These are phyloP conservation scores for Theonella swinhoei DNA, from an alignment of 37 sponge, comb jelly and placozoan species.

Conservation along the genomic window DNA sequence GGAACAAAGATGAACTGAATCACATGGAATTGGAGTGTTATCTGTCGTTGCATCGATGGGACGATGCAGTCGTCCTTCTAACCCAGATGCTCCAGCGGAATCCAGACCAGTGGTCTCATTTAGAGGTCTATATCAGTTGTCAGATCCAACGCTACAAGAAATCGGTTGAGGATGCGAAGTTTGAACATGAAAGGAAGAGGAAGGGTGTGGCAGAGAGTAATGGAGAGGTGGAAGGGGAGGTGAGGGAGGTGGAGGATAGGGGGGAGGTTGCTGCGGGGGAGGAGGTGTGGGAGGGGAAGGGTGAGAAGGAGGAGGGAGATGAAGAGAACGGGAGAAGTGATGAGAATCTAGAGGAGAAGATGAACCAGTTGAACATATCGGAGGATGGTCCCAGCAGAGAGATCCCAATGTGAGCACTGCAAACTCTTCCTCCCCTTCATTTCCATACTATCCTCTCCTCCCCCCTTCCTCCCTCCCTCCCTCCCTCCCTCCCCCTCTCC, in stretches of 20 bases:
- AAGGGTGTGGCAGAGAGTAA: not conserved
- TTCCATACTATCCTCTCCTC: not conserved
- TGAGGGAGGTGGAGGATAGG: not conserved
- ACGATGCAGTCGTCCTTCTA: conserved; percentile 20
- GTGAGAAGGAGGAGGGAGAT: not conserved
- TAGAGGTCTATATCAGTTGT: conserved; percentile 38
- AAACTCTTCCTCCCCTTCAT: not conserved
- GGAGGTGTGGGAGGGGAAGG: conserved; percentile 6
- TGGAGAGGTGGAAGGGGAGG: not conserved
- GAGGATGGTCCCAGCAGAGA: too few species aligned
- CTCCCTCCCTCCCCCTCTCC: not conserved
- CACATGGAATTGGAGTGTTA: conserved; percentile 44
- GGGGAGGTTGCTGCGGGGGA: not conserved
- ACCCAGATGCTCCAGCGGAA: conserved; percentile 1
- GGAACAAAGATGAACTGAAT: conserved; percentile 40
- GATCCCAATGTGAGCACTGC: too few species aligned
- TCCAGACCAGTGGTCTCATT: conserved; percentile 73
- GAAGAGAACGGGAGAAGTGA: not conserved
- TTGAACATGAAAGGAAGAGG: conserved; percentile 1
- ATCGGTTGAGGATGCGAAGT: not conserved
- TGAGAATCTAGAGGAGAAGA: too few species aligned
- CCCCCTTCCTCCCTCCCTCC: conserved; percentile 1
- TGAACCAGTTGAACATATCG: too few species aligned
- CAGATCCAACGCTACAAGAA: conserved; percentile 30
- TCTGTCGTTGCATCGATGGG: conserved; percentile 29